Evolutionary conservation across 2,113 vertebrate genomes (phyloP).

Genomic region (Tachysurus vachellii): DNA sequence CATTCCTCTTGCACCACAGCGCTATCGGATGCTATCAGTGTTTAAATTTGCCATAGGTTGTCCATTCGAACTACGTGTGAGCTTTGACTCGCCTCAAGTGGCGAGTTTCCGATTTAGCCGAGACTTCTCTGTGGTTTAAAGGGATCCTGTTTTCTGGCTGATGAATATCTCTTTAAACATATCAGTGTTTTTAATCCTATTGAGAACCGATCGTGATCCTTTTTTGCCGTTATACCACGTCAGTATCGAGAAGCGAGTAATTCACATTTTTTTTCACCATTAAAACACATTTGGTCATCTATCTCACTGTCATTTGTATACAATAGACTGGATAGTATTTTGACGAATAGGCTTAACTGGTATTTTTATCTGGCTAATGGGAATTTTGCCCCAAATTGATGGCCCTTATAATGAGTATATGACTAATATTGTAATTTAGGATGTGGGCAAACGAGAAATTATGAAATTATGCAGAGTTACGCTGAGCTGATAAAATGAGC

Average conservation of each 20-base stretch:
- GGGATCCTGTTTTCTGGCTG: not conserved
- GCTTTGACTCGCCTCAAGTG: not conserved
- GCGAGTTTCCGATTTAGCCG: not conserved
- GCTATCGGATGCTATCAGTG: not conserved
- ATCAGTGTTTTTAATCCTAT: too few relatives aligned
- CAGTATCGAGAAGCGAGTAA: not conserved
- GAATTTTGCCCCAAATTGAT: slow-evolving; percentile 72
- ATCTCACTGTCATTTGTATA: slow-evolving; percentile 48
- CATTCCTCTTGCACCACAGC: not conserved
- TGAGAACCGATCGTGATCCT: not conserved
- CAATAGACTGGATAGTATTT: slow-evolving; percentile 59
- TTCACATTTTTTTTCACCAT: not conserved
- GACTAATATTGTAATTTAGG: slow-evolving; percentile 74
- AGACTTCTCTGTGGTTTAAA: not conserved
- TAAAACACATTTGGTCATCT: slow-evolving; percentile 57
- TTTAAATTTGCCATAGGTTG: not conserved
- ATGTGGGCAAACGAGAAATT: slow-evolving; percentile 63
- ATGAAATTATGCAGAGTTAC: slow-evolving; percentile 68
- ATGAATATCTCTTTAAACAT: not conserved
- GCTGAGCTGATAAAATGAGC: slow-evolving; percentile 66
- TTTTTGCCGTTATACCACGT: not conserved
- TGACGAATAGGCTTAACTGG: slow-evolving; percentile 68
- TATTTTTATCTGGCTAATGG: slow-evolving; percentile 69
- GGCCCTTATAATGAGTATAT: slow-evolving; percentile 73
- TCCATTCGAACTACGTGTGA: not conserved